These are phyloP conservation scores for Thalassophryne amazonica DNA, from an alignment of 2,797 vertebrate species.

Conservation along the genomic window DNA sequence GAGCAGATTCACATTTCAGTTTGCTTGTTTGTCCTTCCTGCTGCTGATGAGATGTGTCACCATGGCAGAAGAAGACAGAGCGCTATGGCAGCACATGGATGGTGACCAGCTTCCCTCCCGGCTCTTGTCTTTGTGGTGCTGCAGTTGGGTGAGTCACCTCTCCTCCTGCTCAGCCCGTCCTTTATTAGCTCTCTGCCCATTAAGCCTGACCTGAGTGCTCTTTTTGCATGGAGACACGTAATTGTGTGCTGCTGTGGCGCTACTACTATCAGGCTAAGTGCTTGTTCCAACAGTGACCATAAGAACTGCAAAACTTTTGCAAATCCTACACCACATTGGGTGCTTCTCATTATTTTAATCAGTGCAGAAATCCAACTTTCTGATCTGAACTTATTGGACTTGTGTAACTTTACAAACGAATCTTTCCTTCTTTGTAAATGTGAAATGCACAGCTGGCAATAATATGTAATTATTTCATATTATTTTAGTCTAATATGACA, in stretches of 20 bases:
- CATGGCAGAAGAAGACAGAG: slow-evolving; percentile 30
- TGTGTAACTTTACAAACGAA: slow-evolving; percentile 35
- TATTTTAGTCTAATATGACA: slow-evolving; percentile 23
- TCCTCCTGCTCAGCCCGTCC: slow-evolving; percentile 47
- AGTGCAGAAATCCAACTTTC: slow-evolving; percentile 33
- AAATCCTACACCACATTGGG: slow-evolving; percentile 10
- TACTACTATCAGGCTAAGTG: slow-evolving; percentile 68
- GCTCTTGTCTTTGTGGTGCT: slow-evolving; percentile 39
- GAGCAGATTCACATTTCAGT: background rate
- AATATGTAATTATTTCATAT: slow-evolving; percentile 29
- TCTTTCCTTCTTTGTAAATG: slow-evolving; percentile 21
- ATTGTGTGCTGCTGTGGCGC: slow-evolving; percentile 59
- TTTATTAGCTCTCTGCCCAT: slow-evolving; percentile 71
- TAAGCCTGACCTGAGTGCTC: slow-evolving; percentile 74
- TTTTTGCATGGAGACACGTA: slow-evolving; percentile 75
- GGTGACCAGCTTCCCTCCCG: slow-evolving; percentile 25
- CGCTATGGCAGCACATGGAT: slow-evolving; percentile 38
- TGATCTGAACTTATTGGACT: slow-evolving; percentile 22
- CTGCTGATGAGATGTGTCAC: slow-evolving; percentile 5
- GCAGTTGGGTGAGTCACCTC: slow-evolving; percentile 54
- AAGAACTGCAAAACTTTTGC: slow-evolving; percentile 62
- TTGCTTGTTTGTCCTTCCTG: slow-evolving; percentile 10
- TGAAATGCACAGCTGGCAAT: slow-evolving; percentile 30
- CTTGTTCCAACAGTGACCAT: slow-evolving; percentile 48
- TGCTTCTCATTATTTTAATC: slow-evolving; percentile 56